Percentiles rank a stretch among this genome's conserved stretches.
phyloP scores from a whole-genome alignment of 2,797 vertebrate species.

The Pantherophis vulpinus region DNA sequence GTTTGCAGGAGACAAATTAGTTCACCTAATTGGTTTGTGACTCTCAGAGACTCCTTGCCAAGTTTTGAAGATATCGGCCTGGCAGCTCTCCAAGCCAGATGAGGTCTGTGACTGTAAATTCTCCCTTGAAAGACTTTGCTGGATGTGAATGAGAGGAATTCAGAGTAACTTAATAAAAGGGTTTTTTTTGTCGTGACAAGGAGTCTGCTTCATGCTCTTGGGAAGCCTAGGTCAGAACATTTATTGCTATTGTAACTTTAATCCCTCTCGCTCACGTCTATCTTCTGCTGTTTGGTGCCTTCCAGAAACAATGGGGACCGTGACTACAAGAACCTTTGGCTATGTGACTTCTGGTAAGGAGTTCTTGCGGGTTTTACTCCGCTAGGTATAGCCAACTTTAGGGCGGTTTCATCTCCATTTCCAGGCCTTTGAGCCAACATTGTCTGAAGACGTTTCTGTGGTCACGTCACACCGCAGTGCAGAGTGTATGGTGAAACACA shows the following conservation, averaged over 20 bases:
- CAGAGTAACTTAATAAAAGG: too few relatives aligned
- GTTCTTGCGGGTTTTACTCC: background rate
- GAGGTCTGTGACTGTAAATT: too few relatives aligned
- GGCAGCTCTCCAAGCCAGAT: too few relatives aligned
- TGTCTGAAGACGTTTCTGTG: background rate
- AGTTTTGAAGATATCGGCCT: too few relatives aligned
- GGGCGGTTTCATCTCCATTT: background rate
- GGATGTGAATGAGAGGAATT: too few relatives aligned
- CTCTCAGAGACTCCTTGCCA: too few relatives aligned
- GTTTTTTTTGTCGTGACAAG: too few relatives aligned
- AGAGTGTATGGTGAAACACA: background rate
- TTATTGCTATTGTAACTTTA: background rate
- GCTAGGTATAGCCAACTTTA: background rate
- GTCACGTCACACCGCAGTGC: background rate
- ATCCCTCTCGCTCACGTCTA: rapidly evolving
- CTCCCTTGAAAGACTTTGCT: too few relatives aligned
- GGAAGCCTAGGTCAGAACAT: too few relatives aligned
- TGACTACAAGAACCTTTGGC: background rate
- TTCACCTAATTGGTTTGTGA: too few relatives aligned
- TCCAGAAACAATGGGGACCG: background rate
- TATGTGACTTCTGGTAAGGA: background rate
- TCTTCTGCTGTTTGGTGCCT: background rate
- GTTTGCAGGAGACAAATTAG: too few relatives aligned
- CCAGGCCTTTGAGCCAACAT: background rate
- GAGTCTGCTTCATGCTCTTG: too few relatives aligned